Evolutionary conservation across 2,113 vertebrate species (phyloP), one percentile per base, ranked within the genome.

Genomic region (Danionella cerebrum): DNA sequence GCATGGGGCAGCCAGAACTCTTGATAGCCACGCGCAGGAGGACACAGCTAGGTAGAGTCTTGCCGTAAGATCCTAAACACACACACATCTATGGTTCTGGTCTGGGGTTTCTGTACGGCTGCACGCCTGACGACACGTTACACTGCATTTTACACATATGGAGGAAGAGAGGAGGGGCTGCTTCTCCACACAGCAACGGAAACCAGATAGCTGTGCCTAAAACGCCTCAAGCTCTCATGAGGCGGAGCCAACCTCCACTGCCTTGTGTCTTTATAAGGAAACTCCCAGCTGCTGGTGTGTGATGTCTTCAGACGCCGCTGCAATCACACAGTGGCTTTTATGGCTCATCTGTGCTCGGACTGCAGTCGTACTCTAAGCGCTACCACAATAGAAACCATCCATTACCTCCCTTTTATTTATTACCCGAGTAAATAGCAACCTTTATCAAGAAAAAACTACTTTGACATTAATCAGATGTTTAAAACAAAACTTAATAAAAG

Each of bases 121-220:
- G n/a, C n/a, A n/a, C n/a, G 25, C 42, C 58, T 58, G 70, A 65
- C 27, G 33, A 58, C 58, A 10, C 45, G 44, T 38, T 31, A 50
- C 18, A 18, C 31, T 55, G 25, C 29, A 44, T n/a, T n/a, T n/a
- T n/a, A n/a, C n/a, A n/a, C n/a, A n/a, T n/a, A n/a, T n/a, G n/a
- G n/a, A n/a, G n/a, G n/a, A n/a, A n/a, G n/a, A n/a, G n/a, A n/a
- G n/a, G n/a, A n/a, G n/a, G n/a, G n/a, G n/a, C n/a, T n/a, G n/a
- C n/a, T n/a, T n/a, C 50, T 35, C 66, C 60, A 58, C 65, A 65
- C 57, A 66, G 65, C 14, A 31, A 52, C 18, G 69, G 76, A 76
- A 78, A 74, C 65, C 65, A 59, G 54, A 71, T 67, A 67, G 65
- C 29, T 45, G 25, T 27, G 48, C 27, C 64, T 69, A 69, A 69